These are phyloP conservation scores for Sciurus niger DNA, from an alignment of 2,113 vertebrate species.

Conservation along the genomic window DNA sequence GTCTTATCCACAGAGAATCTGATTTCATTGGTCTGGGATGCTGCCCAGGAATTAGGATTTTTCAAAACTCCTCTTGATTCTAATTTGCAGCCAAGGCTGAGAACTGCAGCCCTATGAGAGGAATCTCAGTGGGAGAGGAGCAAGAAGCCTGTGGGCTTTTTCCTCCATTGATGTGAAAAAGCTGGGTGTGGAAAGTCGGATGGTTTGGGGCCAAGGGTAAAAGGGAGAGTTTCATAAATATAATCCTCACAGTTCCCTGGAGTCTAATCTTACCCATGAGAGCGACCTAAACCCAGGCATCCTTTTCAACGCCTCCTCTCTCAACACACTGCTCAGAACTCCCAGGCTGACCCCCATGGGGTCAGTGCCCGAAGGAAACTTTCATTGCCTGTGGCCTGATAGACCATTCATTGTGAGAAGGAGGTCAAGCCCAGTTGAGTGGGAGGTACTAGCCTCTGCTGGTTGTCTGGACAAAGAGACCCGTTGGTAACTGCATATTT, in stretches of 20 bases:
- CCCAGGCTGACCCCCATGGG: background rate
- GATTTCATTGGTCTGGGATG: background rate
- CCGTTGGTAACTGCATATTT: background rate
- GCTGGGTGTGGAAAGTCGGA: background rate
- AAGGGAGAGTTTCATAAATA: background rate
- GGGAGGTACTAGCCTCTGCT: background rate
- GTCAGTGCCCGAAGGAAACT: background rate
- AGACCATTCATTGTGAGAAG: constrained; percentile 59
- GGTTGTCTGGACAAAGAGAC: constrained; percentile 65
- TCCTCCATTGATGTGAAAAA: background rate
- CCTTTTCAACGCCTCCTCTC: background rate
- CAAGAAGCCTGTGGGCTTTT: background rate
- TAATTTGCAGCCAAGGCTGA: background rate
- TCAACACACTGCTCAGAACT: background rate
- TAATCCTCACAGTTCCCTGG: background rate
- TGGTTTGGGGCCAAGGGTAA: background rate
- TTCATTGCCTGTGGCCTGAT: background rate
- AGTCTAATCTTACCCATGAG: background rate
- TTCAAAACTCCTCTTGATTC: background rate
- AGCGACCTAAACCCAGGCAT: background rate
- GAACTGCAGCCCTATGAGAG: background rate
- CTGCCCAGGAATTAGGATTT: background rate
- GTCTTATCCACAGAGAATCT: background rate
- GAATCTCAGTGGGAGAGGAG: background rate
- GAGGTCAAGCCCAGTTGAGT: constrained; percentile 42